Percentiles rank a stretch among this genome's conserved stretches.
phyloP scores from a whole-genome alignment of 2,113 vertebrate genomes.

The Alosa alosa region DNA sequence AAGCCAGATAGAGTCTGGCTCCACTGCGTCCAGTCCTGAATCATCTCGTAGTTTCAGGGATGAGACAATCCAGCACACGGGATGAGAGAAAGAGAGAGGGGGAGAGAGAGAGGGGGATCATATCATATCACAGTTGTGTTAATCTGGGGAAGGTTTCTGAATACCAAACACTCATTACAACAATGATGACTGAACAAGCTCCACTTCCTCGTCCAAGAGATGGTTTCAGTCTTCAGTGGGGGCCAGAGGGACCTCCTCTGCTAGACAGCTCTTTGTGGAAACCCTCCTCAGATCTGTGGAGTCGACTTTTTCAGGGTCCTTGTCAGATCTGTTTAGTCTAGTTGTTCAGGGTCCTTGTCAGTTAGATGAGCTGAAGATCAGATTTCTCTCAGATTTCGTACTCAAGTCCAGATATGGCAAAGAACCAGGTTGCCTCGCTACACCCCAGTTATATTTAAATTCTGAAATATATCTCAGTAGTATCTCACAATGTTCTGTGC shows the following conservation, averaged over 20 bases:
- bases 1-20: neutral
- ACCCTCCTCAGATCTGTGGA: too few relatives aligned
- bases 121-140: constrained; percentile 32
- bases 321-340: neutral
- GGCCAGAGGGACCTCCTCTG: too few relatives aligned
- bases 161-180: too few relatives aligned
- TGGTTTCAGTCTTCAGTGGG: too few relatives aligned
- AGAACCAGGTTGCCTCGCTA: neutral
- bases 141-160: too few relatives aligned
- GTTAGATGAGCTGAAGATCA: neutral
- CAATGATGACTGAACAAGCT: too few relatives aligned
- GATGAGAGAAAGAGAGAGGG: constrained; percentile 33
- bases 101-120: constrained; percentile 30
- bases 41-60: neutral
- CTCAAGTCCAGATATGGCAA: neutral
- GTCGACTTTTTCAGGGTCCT: too few relatives aligned
- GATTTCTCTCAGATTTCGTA: neutral
- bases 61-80: too few relatives aligned
- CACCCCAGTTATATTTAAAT: neutral
- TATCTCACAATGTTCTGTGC: neutral
- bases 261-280: too few relatives aligned
- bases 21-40: neutral
- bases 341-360: neutral
- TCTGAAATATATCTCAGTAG: neutral
- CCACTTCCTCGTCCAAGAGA: too few relatives aligned